phyloP scores from a whole-genome alignment of 2,888 invertebrate species.

The Drosophila peninsularis region DNA sequence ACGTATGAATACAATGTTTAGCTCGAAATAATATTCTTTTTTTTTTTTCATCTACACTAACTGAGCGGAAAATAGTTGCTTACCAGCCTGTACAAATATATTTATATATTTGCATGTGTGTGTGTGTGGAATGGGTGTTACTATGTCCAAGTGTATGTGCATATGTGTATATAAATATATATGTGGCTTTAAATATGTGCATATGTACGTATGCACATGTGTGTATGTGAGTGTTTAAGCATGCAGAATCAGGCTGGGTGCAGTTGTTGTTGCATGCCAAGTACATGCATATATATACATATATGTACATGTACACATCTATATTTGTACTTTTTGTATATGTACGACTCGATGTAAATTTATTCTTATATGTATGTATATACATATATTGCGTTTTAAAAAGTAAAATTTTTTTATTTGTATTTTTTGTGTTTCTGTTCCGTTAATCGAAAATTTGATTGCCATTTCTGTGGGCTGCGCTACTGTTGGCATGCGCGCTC shows the following conservation, averaged over 20 bases:
- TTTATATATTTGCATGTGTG: too few species aligned
- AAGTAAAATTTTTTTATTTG: conserved; percentile 10
- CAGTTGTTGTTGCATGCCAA: conserved; percentile 58
- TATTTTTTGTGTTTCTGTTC: conserved; percentile 30
- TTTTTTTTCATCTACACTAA: conserved; percentile 9
- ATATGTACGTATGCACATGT: neutral
- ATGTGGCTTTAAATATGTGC: neutral
- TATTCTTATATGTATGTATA: conserved; percentile 14
- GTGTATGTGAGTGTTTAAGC: conserved; percentile 27
- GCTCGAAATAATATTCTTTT: conserved; percentile 21
- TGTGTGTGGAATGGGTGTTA: conserved; percentile 17
- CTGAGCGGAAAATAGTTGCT: conserved; percentile 12
- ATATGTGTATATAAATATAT: neutral
- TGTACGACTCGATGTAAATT: conserved; percentile 9
- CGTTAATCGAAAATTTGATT: conserved; percentile 51
- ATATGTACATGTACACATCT: neutral
- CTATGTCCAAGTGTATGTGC: conserved; percentile 11
- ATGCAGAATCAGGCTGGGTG: conserved; percentile 46
- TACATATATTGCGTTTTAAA: conserved; percentile 35
- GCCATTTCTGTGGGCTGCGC: conserved; percentile 37
- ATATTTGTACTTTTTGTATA: neutral
- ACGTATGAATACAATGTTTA: conserved; percentile 38
- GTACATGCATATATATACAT: conserved; percentile 16
- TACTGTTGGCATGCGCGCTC: conserved; percentile 64
- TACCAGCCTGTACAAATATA: conserved; percentile 3